phyloP scores from a whole-genome alignment of 35 echinoderm and acorn worm species.

The Apostichopus japonicus region DNA sequence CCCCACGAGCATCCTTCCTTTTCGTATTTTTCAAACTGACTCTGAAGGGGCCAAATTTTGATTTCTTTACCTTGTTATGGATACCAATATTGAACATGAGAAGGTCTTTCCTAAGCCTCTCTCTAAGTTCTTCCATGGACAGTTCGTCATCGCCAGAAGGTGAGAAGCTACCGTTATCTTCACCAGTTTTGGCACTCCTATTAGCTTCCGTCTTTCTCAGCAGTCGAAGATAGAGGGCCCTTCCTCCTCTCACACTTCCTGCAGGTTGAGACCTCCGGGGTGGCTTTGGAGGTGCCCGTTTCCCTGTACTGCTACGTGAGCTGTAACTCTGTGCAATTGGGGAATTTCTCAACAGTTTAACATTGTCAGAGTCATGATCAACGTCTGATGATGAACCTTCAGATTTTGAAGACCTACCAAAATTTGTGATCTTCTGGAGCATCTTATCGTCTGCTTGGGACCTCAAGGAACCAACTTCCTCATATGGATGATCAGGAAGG shows the following conservation, averaged over 20 bases:
- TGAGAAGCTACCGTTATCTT: slow-evolving; percentile 26
- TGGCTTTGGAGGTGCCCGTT: neutral
- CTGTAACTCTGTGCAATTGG: neutral
- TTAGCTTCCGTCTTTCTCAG: neutral
- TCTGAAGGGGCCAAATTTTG: neutral
- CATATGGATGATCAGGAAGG: neutral
- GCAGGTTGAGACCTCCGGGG: neutral
- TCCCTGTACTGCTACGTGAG: neutral
- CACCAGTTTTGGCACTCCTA: neutral
- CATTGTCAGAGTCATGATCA: neutral
- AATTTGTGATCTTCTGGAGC: neutral
- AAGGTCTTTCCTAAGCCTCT: slow-evolving; percentile 2
- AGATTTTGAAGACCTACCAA: neutral
- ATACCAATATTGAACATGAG: slow-evolving; percentile 3
- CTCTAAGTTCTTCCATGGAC: neutral
- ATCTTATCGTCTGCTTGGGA: neutral
- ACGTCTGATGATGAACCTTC: neutral
- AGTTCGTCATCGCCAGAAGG: slow-evolving; percentile 1
- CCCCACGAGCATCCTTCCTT: neutral
- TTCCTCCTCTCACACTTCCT: neutral
- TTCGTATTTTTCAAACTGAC: neutral
- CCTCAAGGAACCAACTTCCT: neutral
- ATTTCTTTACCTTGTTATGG: slow-evolving; percentile 17
- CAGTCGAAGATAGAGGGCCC: neutral
- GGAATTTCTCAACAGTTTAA: neutral